Percentiles rank a stretch among this genome's conserved stretches.
phyloP scores from a whole-genome alignment of 2,113 vertebrate genomes.

The Mormoops blainvillei region DNA sequence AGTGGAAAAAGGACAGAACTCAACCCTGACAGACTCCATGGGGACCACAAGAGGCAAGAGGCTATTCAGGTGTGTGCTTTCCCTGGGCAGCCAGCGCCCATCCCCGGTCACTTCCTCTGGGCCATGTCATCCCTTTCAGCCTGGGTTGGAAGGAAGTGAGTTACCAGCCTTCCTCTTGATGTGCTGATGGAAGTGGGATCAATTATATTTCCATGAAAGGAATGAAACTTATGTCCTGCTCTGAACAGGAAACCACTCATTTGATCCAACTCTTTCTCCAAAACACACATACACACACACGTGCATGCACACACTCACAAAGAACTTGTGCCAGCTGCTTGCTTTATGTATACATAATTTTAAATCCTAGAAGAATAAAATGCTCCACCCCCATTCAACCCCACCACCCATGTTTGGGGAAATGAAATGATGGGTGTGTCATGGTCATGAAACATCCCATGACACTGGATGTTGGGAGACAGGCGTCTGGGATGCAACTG shows the following conservation, averaged over 20 bases:
- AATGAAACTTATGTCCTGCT: constrained; percentile 67
- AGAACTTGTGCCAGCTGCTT: constrained; percentile 41
- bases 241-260: constrained; percentile 69
- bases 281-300: background rate
- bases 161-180: constrained; percentile 51
- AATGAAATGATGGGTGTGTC: background rate
- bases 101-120: background rate
- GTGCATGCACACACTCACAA: background rate
- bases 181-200: constrained; percentile 65
- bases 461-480: constrained; percentile 16
- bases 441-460: background rate
- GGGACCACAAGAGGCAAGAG: background rate
- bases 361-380: constrained; percentile 31
- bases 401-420: background rate
- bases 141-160: constrained; percentile 44
- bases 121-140: background rate
- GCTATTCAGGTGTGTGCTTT: background rate
- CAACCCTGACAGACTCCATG: constrained; percentile 42
- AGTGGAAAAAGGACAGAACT: constrained; percentile 61
- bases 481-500: background rate
- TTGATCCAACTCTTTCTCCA: constrained; percentile 68
- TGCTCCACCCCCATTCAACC: background rate
- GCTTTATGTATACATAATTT: constrained; percentile 35
- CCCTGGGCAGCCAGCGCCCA: constrained; percentile 45
- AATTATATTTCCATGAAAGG: constrained; percentile 71